These are phyloP conservation scores for Atlantisia rogersi DNA, from an alignment of 2,113 vertebrate genomes.

Conservation along the genomic window DNA sequence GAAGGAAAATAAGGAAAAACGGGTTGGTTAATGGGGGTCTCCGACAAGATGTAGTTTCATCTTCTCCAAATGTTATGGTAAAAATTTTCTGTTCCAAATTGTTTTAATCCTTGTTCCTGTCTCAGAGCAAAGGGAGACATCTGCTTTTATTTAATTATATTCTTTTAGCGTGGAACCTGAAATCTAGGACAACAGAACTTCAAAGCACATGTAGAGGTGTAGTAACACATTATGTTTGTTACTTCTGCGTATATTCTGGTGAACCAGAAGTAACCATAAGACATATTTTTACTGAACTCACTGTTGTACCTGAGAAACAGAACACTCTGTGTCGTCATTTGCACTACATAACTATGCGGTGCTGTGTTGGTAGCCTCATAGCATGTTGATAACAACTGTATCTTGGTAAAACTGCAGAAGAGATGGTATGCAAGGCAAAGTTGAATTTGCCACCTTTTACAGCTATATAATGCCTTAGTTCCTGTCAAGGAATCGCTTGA, in stretches of 20 bases:
- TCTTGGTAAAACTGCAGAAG: neutral
- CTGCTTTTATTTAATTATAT: neutral
- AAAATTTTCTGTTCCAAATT: neutral
- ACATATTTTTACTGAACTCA: neutral
- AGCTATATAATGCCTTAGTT: constrained; percentile 16
- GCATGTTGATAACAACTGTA: neutral
- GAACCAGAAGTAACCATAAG: neutral
- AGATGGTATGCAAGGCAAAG: neutral
- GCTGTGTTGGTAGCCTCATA: neutral
- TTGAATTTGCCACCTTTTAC: neutral
- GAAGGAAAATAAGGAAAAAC: neutral
- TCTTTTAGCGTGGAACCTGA: neutral
- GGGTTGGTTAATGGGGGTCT: neutral
- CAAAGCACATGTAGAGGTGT: neutral
- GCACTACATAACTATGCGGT: neutral
- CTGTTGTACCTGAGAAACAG: neutral
- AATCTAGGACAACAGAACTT: neutral
- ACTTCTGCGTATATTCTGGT: neutral
- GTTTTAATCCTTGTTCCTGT: neutral
- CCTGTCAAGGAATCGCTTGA: constrained; percentile 9
- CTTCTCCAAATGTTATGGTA: neutral
- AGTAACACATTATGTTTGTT: neutral
- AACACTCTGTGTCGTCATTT: neutral
- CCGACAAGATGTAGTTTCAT: neutral
- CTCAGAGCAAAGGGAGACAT: neutral